Evolutionary conservation across 2,113 vertebrate species (phyloP).

Genomic region (Mohoua ochrocephala): DNA sequence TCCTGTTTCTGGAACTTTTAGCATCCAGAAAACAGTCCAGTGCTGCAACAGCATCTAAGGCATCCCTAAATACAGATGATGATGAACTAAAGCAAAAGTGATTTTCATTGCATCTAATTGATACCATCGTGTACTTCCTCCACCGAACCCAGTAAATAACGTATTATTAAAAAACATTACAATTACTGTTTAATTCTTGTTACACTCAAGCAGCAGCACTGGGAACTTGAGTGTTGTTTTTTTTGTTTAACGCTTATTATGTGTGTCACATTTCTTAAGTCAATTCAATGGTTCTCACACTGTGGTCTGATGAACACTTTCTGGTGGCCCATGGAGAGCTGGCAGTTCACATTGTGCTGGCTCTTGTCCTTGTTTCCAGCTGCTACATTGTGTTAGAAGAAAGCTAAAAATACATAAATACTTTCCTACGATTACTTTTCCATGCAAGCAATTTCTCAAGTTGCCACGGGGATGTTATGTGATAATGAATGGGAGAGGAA

Average conservation of each 20-base stretch:
- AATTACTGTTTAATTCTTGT: background rate
- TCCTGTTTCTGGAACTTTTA: background rate
- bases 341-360: slow-evolving; percentile 21
- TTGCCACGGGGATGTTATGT: background rate
- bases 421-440: slow-evolving; percentile 37
- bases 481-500: background rate
- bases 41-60: background rate
- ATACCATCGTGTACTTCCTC: background rate
- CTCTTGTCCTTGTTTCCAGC: slow-evolving; percentile 47
- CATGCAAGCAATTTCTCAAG: slow-evolving; percentile 35
- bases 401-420: slow-evolving; percentile 60
- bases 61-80: background rate
- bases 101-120: background rate
- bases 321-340: slow-evolving; percentile 47
- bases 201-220: background rate
- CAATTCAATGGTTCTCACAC: background rate
- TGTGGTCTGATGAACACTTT: slow-evolving; percentile 36
- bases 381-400: slow-evolving; percentile 48
- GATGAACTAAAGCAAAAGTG: background rate
- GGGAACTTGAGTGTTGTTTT: background rate
- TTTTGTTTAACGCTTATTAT: background rate
- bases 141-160: background rate
- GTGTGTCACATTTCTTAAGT: slow-evolving; percentile 15
- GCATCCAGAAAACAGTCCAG: background rate
- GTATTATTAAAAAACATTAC: background rate